phyloP scores from a whole-genome alignment of 2,797 vertebrate species.

The Callimico goeldii region DNA sequence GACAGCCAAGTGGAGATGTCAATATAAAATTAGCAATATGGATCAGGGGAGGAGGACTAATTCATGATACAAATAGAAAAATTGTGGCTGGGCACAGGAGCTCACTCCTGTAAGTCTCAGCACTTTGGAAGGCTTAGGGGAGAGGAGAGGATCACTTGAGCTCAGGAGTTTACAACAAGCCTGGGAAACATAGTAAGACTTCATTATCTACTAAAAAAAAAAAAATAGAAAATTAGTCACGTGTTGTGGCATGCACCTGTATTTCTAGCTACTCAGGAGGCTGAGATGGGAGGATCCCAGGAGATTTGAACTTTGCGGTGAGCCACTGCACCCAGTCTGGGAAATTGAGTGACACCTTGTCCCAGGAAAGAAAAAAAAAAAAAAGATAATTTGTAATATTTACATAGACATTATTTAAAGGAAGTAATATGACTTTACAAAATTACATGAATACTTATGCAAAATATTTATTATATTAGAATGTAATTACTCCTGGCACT shows the following conservation, averaged over 20 bases:
- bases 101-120: not conserved
- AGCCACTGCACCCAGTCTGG: not conserved
- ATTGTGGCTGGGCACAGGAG: not conserved
- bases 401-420: not conserved
- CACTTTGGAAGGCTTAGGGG: not conserved
- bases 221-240: not conserved
- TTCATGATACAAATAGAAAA: not conserved
- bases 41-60: not conserved
- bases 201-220: not conserved
- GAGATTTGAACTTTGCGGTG: not conserved
- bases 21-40: not conserved
- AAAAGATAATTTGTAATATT: not conserved
- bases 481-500: not conserved
- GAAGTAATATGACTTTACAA: not conserved
- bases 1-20: not conserved
- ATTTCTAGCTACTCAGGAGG: not conserved
- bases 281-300: not conserved
- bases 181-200: not conserved
- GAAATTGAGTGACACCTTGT: not conserved
- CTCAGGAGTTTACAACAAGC: not conserved
- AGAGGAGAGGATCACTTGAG: not conserved
- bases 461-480: not conserved
- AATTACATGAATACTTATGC: not conserved
- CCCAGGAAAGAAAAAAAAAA: not conserved
- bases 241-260: not conserved